A percentile compares a stretch with the other conserved stretches of the same genome.
Evolutionary conservation across 2,888 invertebrate genomes (phyloP).

Genomic region (Melikaiella ostensackeni): DNA sequence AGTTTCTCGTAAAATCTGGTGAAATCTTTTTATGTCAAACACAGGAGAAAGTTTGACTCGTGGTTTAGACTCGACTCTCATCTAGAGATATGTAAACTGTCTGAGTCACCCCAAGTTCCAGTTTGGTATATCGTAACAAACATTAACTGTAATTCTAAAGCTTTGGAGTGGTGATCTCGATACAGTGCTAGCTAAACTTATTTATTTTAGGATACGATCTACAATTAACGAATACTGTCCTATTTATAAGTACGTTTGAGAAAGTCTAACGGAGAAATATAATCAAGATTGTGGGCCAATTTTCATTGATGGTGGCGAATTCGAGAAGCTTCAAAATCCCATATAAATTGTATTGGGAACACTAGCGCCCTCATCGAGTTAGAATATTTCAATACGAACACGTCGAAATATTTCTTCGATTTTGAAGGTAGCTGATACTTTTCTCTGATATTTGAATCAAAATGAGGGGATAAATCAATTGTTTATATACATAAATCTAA

Average conservation of each 20-base stretch:
- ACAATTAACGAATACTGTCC: slow-evolving; percentile 73
- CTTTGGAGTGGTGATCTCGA: slow-evolving; percentile 73
- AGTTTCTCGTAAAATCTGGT: slow-evolving; percentile 48
- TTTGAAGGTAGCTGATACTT: neutral
- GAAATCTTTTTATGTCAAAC: slow-evolving; percentile 41
- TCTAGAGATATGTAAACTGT: neutral
- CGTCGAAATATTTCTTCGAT: neutral
- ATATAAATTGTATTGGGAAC: no score
- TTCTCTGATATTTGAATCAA: neutral
- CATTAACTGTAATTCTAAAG: slow-evolving; percentile 72
- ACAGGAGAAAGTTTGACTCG: slow-evolving; percentile 4
- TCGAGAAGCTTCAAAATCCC: no score
- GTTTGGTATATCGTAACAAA: slow-evolving; percentile 63
- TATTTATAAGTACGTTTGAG: slow-evolving; percentile 74
- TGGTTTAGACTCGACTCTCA: no score
- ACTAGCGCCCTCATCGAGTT: no score
- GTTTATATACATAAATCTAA: slow-evolving; percentile 25
- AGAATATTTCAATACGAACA: no score
- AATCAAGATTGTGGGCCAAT: neutral
- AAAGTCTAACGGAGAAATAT: slow-evolving; percentile 46
- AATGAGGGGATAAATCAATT: neutral
- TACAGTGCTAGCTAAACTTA: slow-evolving; percentile 58
- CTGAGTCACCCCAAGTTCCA: slow-evolving; percentile 58
- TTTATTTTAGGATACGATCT: slow-evolving; percentile 56
- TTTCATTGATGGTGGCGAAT: neutral